Conservation (phyloP, 1,140 invertebrate genomes). For the Cryptotermes secundus region DNA sequence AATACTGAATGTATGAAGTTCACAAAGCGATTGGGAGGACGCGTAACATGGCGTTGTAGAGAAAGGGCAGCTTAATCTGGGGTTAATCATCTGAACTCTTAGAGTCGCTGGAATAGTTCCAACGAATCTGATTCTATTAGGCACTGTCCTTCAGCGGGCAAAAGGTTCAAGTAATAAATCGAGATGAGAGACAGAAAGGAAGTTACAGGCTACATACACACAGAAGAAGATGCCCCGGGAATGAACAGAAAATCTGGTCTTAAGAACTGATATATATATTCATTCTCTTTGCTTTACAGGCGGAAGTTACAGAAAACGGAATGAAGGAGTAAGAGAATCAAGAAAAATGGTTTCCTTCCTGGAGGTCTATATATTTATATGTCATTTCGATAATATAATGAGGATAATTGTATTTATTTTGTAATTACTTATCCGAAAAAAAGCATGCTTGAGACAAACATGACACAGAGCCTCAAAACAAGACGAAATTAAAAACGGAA, state of each 20-base stretch:
- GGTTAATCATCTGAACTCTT: constrained; percentile 4
- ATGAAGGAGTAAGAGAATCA: not conserved
- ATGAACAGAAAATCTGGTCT: not conserved
- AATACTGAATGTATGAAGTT: too few species aligned
- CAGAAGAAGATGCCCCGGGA: too few species aligned
- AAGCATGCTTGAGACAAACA: too few species aligned
- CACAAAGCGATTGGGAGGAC: not conserved
- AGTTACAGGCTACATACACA: not conserved
- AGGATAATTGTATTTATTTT: too few species aligned
- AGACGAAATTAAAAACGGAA: too few species aligned
- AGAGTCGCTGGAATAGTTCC: constrained; percentile 8
- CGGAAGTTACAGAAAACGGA: not conserved
- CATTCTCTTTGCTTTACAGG: not conserved
- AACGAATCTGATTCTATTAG: not conserved
- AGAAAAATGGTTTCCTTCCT: not conserved
- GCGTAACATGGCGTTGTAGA: not conserved
- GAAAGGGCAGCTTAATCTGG: not conserved
- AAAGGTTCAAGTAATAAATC: constrained; percentile 6
- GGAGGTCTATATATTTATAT: not conserved
- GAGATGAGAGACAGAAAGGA: not conserved
- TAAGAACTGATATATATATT: not conserved
- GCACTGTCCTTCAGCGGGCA: not conserved
- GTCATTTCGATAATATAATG: not conserved
- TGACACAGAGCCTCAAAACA: too few species aligned
- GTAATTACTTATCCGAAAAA: too few species aligned